Percentiles rank a stretch among this genome's conserved stretches.
Evolutionary conservation across 2,888 invertebrate genomes (phyloP).

Genomic region (Euclidia mi): DNA sequence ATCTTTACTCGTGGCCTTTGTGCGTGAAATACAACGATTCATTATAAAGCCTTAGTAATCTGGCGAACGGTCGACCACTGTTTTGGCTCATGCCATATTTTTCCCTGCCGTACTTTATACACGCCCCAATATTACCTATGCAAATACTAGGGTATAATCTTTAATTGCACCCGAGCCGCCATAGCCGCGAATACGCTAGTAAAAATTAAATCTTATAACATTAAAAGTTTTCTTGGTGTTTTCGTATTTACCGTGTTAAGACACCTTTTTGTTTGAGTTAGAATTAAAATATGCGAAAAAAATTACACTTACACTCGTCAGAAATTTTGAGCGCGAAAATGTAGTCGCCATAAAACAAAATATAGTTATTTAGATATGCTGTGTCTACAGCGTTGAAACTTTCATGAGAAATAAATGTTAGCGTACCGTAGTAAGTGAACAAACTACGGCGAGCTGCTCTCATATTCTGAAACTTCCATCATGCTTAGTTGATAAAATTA

Average conservation of each 20-base stretch:
- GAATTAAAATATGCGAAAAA: conserved; percentile 38
- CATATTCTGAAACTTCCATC: conserved; percentile 10
- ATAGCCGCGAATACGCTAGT: conserved; percentile 53
- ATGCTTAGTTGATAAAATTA: conserved; percentile 22
- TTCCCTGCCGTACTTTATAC: conserved; percentile 61
- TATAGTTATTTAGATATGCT: conserved; percentile 27
- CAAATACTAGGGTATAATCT: conserved; percentile 77
- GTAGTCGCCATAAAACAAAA: conserved; percentile 21
- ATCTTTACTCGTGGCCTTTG: conserved; percentile 36
- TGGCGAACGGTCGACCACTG: conserved; percentile 53
- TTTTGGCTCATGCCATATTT: conserved; percentile 59
- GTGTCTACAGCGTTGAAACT: conserved; percentile 20
- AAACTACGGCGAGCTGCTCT: conserved; percentile 14
- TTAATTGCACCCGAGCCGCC: conserved; percentile 72
- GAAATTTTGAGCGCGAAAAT: conserved; percentile 25
- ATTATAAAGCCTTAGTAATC: conserved; percentile 59
- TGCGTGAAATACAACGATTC: conserved; percentile 44
- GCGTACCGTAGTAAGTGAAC: conserved; percentile 1
- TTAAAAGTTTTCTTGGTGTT: conserved; percentile 61
- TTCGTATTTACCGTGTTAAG: conserved; percentile 35
- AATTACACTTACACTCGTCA: conserved; percentile 27
- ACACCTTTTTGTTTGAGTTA: conserved; percentile 38
- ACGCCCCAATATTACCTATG: conserved; percentile 75
- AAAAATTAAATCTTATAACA: conserved; percentile 66
- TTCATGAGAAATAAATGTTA: conserved; percentile 23